A percentile compares a stretch with the other conserved stretches of the same genome.
Conservation (phyloP, 2,797 vertebrate species). For the Sebastes hubbsi region DNA sequence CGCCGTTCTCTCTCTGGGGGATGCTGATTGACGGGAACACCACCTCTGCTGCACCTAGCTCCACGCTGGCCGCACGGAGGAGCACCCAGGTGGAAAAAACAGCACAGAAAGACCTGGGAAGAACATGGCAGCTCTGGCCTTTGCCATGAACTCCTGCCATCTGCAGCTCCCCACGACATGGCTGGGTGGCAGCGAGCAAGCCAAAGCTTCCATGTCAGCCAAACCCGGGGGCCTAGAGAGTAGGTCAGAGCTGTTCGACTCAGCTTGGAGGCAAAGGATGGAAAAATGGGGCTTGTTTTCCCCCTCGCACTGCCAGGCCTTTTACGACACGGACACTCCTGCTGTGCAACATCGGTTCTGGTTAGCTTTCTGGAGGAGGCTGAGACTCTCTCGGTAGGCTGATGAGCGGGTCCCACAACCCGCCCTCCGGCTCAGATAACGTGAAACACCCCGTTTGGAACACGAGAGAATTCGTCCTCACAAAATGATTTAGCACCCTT, state of each 20-base stretch:
- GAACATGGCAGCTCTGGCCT: conserved; percentile 74
- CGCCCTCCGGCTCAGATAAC: conserved; percentile 37
- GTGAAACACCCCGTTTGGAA: conserved; percentile 27
- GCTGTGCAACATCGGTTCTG: conserved; percentile 63
- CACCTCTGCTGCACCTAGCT: conserved; percentile 57
- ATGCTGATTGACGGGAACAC: conserved; percentile 71
- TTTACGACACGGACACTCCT: conserved; percentile 70
- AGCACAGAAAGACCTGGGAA: conserved; percentile 42
- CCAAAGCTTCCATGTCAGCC: conserved; percentile 75
- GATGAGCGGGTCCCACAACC: conserved; percentile 40
- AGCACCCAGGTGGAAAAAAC: conserved; percentile 69
- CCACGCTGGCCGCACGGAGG: conserved; percentile 7
- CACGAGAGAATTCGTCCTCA: conserved; percentile 13
- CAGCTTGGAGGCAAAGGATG: conserved; percentile 71
- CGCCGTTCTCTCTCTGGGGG: conserved; percentile 35
- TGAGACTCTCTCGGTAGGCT: conserved; percentile 27
- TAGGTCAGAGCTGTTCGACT: conserved; percentile 71
- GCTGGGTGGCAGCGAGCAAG: conserved; percentile 80
- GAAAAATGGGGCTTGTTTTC: conserved; percentile 79
- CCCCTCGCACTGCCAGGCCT: conserved; percentile 68
- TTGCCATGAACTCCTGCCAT: conserved; percentile 71
- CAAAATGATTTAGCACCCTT: conserved; percentile 35
- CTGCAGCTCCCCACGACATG: conserved; percentile 73
- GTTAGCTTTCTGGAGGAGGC: conserved; percentile 50
- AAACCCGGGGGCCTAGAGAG: conserved; percentile 63